These are phyloP conservation scores for Nephrotoma flavescens DNA, from an alignment of 2,888 invertebrate genomes.

Conservation along the genomic window DNA sequence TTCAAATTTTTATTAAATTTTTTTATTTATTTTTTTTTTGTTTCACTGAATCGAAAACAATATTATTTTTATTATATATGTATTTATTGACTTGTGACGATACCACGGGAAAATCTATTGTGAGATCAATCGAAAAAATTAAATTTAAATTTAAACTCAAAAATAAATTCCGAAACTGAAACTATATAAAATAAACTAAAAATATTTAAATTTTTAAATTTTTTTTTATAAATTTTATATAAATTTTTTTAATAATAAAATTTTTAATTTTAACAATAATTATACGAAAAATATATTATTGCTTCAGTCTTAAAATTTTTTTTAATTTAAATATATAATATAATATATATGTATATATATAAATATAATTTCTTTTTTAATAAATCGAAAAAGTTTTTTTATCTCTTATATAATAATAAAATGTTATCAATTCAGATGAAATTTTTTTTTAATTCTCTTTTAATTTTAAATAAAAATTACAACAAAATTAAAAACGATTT, in stretches of 20 bases:
- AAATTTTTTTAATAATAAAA: conserved; percentile 1
- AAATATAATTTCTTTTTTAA: neutral
- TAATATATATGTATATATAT: neutral
- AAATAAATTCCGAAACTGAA: neutral
- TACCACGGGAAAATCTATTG: neutral
- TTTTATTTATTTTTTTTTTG: neutral
- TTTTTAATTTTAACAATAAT: conserved; percentile 5
- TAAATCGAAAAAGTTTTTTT: conserved; percentile 1
- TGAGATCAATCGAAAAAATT: neutral
- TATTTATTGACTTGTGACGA: neutral
- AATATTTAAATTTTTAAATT: neutral
- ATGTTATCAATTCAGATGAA: neutral
- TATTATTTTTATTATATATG: neutral
- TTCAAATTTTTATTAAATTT: neutral
- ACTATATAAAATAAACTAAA: neutral
- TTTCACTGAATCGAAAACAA: neutral
- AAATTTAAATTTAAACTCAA: neutral
- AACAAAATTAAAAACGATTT: neutral
- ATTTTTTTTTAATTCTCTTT: neutral
- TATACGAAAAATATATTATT: conserved; percentile 3
- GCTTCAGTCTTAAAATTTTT: conserved; percentile 3
- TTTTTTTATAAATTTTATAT: neutral
- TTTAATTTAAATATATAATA: neutral
- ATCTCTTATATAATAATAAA: neutral
- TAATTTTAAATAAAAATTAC: neutral